Evolutionary conservation across 2,888 invertebrate genomes (phyloP).

Genomic region (Hybos culiciformis): DNA sequence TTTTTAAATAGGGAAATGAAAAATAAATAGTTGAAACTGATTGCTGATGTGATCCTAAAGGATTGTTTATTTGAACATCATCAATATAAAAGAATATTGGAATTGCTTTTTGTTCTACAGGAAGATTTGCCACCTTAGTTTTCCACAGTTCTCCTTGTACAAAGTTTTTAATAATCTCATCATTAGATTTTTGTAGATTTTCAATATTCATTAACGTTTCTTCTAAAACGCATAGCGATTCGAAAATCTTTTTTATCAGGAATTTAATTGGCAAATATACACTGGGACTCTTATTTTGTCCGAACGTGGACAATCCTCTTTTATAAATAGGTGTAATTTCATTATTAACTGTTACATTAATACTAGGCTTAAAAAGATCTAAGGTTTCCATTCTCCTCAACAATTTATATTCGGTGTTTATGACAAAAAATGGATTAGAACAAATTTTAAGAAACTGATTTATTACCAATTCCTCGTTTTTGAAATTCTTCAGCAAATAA

Average conservation of each 20-base stretch:
- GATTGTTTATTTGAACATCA: not conserved
- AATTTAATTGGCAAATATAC: constrained; percentile 1
- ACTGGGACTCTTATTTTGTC: not conserved
- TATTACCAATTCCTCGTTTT: not conserved
- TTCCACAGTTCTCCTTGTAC: constrained; percentile 4
- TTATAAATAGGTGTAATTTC: not conserved
- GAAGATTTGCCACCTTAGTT: not conserved
- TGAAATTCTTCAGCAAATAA: not conserved
- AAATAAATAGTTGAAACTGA: constrained; percentile 2
- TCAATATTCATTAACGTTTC: not conserved
- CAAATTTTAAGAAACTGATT: not conserved
- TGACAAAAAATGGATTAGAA: not conserved
- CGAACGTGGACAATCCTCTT: not conserved
- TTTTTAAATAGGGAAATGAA: constrained; percentile 1
- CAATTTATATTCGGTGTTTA: not conserved
- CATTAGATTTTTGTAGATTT: not conserved
- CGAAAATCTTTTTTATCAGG: not conserved
- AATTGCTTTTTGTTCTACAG: not conserved
- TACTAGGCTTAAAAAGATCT: not conserved
- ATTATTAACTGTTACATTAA: not conserved
- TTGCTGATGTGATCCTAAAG: not conserved
- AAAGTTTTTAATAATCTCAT: constrained; percentile 3
- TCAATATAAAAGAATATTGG: not conserved
- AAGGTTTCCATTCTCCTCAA: not conserved
- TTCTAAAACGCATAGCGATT: not conserved